Evolutionary conservation across 2,797 vertebrate species (phyloP).

Genomic region (Hippocampus kuda): DNA sequence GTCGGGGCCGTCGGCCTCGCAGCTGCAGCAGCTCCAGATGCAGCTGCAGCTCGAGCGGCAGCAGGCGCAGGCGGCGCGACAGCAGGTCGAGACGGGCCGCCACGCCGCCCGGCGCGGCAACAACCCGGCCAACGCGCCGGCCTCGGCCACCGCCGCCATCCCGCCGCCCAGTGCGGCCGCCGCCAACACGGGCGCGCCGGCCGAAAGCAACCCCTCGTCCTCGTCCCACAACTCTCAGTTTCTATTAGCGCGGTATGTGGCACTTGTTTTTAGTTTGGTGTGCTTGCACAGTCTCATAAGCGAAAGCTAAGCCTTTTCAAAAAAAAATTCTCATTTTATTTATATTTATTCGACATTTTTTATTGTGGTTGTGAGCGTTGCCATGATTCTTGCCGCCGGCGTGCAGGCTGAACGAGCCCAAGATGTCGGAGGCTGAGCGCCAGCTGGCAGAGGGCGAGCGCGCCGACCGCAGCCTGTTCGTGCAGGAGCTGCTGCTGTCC

Average conservation of each 20-base stretch:
- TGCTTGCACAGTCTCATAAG: not conserved
- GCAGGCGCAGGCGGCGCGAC: slow-evolving; percentile 90
- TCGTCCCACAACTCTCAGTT: slow-evolving; percentile 89
- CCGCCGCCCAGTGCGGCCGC: slow-evolving; percentile 71
- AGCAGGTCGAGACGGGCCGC: slow-evolving; percentile 90
- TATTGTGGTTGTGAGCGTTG: too few relatives aligned
- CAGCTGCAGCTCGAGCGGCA: slow-evolving; percentile 95
- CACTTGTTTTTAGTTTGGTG: not conserved
- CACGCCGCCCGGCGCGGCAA: slow-evolving; percentile 80
- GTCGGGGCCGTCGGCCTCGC: slow-evolving; percentile 91
- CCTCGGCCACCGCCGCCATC: slow-evolving; percentile 73
- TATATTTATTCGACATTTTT: not conserved
- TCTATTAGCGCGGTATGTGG: slow-evolving; percentile 85
- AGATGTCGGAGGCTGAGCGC: slow-evolving; percentile 93
- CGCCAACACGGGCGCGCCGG: slow-evolving; percentile 69
- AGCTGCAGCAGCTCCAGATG: slow-evolving; percentile 98
- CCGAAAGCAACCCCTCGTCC: slow-evolving; percentile 79
- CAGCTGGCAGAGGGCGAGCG: slow-evolving; percentile 89
- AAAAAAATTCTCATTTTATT: too few relatives aligned
- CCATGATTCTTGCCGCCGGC: too few relatives aligned
- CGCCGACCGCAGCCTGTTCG: slow-evolving; percentile 93
- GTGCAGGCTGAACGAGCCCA: slow-evolving; percentile 90
- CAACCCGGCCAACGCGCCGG: slow-evolving; percentile 80
- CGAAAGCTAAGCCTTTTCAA: too few relatives aligned
- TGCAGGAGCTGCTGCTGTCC: slow-evolving; percentile 94